A percentile compares a stretch with the other conserved stretches of the same genome.
These are phyloP conservation scores for Choloepus hoffmanni DNA, from an alignment of 2,113 vertebrate species.

Conservation along the genomic window DNA sequence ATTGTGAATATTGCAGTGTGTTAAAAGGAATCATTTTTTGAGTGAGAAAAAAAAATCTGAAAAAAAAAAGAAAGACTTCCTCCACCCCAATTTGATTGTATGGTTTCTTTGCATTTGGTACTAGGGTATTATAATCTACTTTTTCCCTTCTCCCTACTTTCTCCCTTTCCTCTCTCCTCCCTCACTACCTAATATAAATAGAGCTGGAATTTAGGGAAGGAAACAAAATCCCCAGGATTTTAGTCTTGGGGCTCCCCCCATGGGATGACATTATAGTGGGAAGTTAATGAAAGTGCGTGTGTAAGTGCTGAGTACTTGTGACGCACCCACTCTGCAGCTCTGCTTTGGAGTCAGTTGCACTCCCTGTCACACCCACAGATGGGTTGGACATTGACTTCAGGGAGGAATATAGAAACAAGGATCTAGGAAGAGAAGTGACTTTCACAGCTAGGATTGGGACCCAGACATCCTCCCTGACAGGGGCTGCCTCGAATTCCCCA, in stretches of 20 bases:
- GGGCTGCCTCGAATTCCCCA: too few relatives aligned
- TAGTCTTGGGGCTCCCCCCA: rapidly evolving
- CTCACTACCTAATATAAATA: background rate
- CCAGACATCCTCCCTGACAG: background rate
- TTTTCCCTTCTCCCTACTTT: too few relatives aligned
- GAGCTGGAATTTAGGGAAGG: background rate
- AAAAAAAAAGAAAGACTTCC: background rate
- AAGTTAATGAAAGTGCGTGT: background rate
- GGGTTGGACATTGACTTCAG: background rate
- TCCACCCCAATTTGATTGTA: background rate
- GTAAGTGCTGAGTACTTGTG: background rate
- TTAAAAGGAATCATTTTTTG: slow-evolving; percentile 34
- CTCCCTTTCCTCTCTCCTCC: background rate
- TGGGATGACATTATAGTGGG: rapidly evolving
- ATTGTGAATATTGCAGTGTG: background rate
- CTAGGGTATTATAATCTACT: background rate
- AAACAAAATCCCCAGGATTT: background rate
- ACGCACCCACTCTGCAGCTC: background rate
- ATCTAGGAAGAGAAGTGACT: background rate
- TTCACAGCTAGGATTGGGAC: background rate
- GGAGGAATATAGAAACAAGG: background rate
- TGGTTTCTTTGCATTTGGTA: background rate
- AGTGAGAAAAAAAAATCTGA: background rate
- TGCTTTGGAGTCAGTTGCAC: background rate
- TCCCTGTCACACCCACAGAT: too few relatives aligned